Evolutionary conservation across 2,113 vertebrate species (phyloP), one percentile per base, ranked within the genome.

Genomic region (Indicator indicator): DNA sequence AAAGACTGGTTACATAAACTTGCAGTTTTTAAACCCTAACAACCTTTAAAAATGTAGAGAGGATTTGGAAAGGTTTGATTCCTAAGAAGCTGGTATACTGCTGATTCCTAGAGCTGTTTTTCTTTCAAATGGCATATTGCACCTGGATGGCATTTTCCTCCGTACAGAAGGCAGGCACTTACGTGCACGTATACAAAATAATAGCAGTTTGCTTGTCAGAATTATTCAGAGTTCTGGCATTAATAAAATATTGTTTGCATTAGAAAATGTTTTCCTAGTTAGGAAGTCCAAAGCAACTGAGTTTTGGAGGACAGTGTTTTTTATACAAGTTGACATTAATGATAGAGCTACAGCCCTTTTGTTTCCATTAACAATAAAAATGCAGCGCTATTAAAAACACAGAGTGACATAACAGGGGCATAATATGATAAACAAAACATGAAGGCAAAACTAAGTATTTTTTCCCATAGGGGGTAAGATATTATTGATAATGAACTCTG

Each of bases 171-270:
- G 0, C 62, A 86, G 76, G 79, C 69, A 55, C 38, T 91, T 93
- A 75, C 0, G 4, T 92, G 77, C 60, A 50, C 44, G 7, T 74
- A 40, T 50, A 87, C 20, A 50, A 77, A 89, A 78, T 77, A 84
- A 91, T n/a, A 95, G 74, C 73, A 63, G 89, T 58, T 95, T 91
- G 36, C 54, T 68, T 93, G 88, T 93, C 95, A 93, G 82, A 97
- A 95, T 89, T 95, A 88, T 91, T 96, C 84, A 85, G 80, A 92
- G 36, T 90, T 83, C 58, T 93, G 69, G n/a, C 94, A 94, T 96
- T 95, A 95, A 96, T 96, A 95, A 96, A 97, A 93, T 94, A 95
- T 91, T 95, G 72, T 94, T 97, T 96, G 59, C 86, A 54, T 88
- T 88, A 80, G 63, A 82, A 96, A 91, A 96, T 90, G 64, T 90